Evolutionary conservation across 2,888 invertebrate species (phyloP).

Genomic region (Nemapogon koenigi): DNA sequence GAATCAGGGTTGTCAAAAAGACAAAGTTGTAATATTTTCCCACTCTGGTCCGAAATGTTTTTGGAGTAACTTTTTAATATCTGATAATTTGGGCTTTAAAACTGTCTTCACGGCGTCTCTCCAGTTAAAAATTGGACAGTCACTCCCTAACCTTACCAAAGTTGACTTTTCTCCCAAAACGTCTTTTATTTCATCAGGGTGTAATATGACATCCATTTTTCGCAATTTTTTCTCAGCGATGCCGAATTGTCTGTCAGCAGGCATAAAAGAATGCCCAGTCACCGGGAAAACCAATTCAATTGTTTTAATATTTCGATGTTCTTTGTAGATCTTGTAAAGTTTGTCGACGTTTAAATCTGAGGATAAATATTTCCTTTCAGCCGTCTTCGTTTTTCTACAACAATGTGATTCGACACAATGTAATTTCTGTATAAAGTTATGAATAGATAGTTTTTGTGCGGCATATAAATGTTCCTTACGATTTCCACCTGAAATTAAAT

Average conservation of each 20-base stretch:
- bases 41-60: constrained; percentile 4
- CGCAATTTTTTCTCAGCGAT: too few relatives aligned
- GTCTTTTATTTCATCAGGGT: constrained; percentile 1
- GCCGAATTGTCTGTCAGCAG: not conserved
- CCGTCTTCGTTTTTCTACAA: constrained; percentile 7
- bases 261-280: too few relatives aligned
- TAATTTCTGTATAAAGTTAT: constrained; percentile 2
- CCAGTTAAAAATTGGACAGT: not conserved
- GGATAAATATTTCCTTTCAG: constrained; percentile 3
- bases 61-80: not conserved
- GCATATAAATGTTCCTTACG: not conserved
- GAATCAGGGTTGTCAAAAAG: constrained; percentile 5
- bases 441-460: not conserved
- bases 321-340: constrained; percentile 15
- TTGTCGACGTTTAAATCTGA: constrained; percentile 9
- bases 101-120: not conserved
- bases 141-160: too few relatives aligned
- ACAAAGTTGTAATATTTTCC: not conserved
- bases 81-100: not conserved
- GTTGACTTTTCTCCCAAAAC: not conserved
- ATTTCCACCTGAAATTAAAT: not conserved
- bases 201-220: too few relatives aligned
- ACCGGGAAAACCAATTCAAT: too few relatives aligned
- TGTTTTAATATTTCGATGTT: constrained; percentile 1
- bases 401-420: constrained; percentile 10